Evolutionary conservation across 2,113 vertebrate genomes (phyloP), one percentile per base, ranked within the genome.

Genomic region (Muscicapa adusta): DNA sequence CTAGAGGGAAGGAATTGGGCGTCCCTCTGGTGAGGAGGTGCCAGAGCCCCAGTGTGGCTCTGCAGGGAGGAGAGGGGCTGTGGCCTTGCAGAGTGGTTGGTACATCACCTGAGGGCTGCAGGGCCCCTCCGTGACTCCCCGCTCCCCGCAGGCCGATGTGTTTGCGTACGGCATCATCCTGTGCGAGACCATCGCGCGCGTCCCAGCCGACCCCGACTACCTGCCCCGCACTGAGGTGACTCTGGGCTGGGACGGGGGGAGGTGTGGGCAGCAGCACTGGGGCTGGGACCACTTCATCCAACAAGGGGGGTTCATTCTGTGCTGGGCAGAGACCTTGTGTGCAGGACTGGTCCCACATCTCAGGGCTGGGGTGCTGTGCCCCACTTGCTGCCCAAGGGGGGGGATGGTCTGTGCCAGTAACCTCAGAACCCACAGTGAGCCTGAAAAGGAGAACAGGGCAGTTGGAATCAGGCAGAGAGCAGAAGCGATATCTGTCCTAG

Each of bases 111-210:
- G 0, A 0, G 51, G 29, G 22, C 56, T 75, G 23, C 16, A 5
- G 28, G 9, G 1, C n/a, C 6, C 26, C 5, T 5, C 3, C 5
- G 0, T 79, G 82, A 92, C 82, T 83, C 25, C 25, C 20, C 66
- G 48, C 78, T 94, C 22, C 76, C 60, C 34, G 17, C 91, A 98
- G 98, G 98, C 96, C 0, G 98, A 98, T 15, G 98, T 99, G 85
- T 99, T 99, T 36, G 98, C 99, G 0, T 99, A 98, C 0, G 99
- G 99, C 51, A 99, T 99, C 95, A 99, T 99, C 96, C 97, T 99
- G 75, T 99, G 99, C 12, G 99, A 99, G 97, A 98, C 98, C 95
- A 99, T 99, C 0, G 99, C 99, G 31, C 98, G 99, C 31, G 97
- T 99, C 31, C 98, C 99, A 10, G 99, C 99, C 1, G 99, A 99